Evolutionary conservation across 2,888 invertebrate species (phyloP), one percentile per base, ranked within the genome.

Genomic region (Leptinotarsa tumamoca): DNA sequence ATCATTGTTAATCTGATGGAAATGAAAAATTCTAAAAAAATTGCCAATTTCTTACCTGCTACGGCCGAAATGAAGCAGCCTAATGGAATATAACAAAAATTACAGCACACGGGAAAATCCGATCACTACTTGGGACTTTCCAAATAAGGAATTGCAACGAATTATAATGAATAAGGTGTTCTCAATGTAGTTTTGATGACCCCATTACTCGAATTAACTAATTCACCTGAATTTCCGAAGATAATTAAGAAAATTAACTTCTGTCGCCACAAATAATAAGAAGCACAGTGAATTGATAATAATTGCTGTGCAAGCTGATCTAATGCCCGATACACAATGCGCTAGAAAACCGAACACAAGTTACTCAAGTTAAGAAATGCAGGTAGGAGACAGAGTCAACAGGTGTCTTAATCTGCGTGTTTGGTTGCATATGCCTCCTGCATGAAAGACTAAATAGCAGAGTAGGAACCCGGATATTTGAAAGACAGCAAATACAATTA

Each of bases 371-470:
- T 58, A 4, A 58, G 23, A 58, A 58, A 58, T 23, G 58, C 58
- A 58, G 58, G 58, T 58, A 58, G 58, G 58, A 58, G 58, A 27
- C 14, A 23, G 23, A 58, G 23, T 58, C 58, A 58, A 58, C 58
- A 58, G 58, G 58, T 58, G 58, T 58, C 58, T 58, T 23, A 23
- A 58, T 23, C 15, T 15, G 58, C 21, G 21, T 58, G 21, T 21
- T 58, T 23, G 23, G 58, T 58, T 58, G 58, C 58, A 23, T 58
- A 58, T 21, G 13, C 23, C 14, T 58, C 14, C 21, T 1, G 14
- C 15, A 4, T 23, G 4, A 23, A 21, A 23, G 23, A 58, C 23
- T 23, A 23, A 3, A 23, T 23, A 23, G 23, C 23, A 23, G 23
- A 23, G 23, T 23, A 23, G 23, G 4, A 23, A 23, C 23, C 23